These are phyloP conservation scores for Fistularia commersonii DNA, from an alignment of 2,797 vertebrate genomes.

Conservation along the genomic window DNA sequence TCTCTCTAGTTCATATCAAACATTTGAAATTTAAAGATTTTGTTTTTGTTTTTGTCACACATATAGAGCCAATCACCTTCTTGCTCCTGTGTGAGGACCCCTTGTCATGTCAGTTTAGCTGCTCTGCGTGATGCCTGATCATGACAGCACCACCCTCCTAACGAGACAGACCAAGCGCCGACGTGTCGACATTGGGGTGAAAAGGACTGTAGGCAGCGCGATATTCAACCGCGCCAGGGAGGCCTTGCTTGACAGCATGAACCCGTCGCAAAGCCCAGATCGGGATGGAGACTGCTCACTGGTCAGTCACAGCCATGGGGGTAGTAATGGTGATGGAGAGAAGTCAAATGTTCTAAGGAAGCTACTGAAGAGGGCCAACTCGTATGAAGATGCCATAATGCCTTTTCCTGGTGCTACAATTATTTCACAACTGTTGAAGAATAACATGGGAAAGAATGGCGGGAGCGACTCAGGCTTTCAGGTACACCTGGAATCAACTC, in stretches of 20 bases:
- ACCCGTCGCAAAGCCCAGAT: slow-evolving; percentile 88
- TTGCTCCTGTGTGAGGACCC: slow-evolving; percentile 74
- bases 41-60: slow-evolving; percentile 5
- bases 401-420: slow-evolving; percentile 97
- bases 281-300: slow-evolving; percentile 94
- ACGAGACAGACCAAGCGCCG: slow-evolving; percentile 98
- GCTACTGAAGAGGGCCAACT: slow-evolving; percentile 97
- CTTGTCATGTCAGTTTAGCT: slow-evolving; percentile 63
- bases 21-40: too few species aligned
- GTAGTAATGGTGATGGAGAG: slow-evolving; percentile 79
- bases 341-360: slow-evolving; percentile 98
- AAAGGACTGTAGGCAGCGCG: slow-evolving; percentile 92
- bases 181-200: slow-evolving; percentile 99
- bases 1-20: too few species aligned
- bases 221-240: slow-evolving; percentile 89
- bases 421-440: slow-evolving; percentile 99
- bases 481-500: slow-evolving; percentile 59
- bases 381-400: slow-evolving; percentile 96
- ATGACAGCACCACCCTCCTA: slow-evolving; percentile 98
- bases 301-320: slow-evolving; percentile 78
- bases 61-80: slow-evolving; percentile 14
- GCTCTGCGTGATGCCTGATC: slow-evolving; percentile 97
- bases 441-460: slow-evolving; percentile 96
- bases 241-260: slow-evolving; percentile 93
- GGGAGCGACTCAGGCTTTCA: slow-evolving; percentile 93